phyloP scores from a whole-genome alignment of 1,140 invertebrate species.

The Euglossa dilemma region DNA sequence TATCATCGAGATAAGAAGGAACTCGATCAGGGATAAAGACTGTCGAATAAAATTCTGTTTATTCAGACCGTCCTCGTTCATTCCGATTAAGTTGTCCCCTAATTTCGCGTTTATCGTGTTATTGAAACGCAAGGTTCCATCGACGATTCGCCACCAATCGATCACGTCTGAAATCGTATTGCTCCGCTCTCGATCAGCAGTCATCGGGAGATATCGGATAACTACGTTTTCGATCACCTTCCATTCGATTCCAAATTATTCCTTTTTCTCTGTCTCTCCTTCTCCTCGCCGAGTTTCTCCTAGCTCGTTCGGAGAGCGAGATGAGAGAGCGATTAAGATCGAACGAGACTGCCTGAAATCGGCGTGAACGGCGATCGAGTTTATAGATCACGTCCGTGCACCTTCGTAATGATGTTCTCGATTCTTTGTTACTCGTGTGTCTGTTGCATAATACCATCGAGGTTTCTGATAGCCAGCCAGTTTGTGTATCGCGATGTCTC shows the following conservation, averaged over 20 bases:
- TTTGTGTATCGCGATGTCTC: slow-evolving; percentile 68
- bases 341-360: neutral
- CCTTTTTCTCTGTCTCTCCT: too few species aligned
- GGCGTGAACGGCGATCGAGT: slow-evolving; percentile 29
- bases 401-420: slow-evolving; percentile 43
- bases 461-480: slow-evolving; percentile 66
- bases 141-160: neutral
- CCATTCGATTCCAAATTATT: neutral
- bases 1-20: neutral
- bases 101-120: neutral
- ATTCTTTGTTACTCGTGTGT: slow-evolving; percentile 58
- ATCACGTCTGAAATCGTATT: neutral
- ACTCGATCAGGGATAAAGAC: neutral
- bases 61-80: neutral
- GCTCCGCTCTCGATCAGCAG: neutral
- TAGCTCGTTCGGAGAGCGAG: too few species aligned
- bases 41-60: neutral
- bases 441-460: slow-evolving; percentile 63
- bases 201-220: neutral
- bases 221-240: neutral
- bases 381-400: slow-evolving; percentile 17
- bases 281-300: too few species aligned
- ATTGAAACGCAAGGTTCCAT: neutral
- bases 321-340: neutral
- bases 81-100: neutral